Evolutionary conservation across 2,113 vertebrate genomes (phyloP).

Genomic region (Spea multiplicata): DNA sequence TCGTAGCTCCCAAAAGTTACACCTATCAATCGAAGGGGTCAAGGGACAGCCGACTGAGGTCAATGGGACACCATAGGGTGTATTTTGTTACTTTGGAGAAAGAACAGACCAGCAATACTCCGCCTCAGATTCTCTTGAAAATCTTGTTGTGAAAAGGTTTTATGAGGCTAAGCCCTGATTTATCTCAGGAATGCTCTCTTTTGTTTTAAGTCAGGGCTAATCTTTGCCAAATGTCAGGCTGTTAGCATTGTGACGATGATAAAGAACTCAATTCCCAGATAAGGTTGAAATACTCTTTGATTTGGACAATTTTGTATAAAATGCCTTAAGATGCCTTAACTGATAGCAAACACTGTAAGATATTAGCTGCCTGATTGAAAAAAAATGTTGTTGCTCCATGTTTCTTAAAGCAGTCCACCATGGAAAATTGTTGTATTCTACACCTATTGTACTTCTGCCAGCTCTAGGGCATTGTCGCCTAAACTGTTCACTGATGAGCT

Average conservation of each 20-base stretch:
- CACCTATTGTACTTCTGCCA: too few species aligned
- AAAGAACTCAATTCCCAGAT: constrained; percentile 56
- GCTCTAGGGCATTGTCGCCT: too few species aligned
- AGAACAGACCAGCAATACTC: constrained; percentile 73
- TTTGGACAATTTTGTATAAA: constrained; percentile 51
- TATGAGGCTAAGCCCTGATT: constrained; percentile 75
- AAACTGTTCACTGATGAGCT: too few species aligned
- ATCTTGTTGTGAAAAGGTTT: constrained; percentile 78
- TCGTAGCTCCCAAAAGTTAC: constrained; percentile 67
- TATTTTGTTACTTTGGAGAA: constrained; percentile 80
- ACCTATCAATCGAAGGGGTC: constrained; percentile 74
- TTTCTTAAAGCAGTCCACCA: too few species aligned
- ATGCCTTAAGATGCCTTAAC: not conserved
- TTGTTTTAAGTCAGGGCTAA: constrained; percentile 71
- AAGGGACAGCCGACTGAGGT: constrained; percentile 72
- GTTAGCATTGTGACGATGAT: constrained; percentile 58
- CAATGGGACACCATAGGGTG: constrained; percentile 75
- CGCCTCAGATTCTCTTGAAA: constrained; percentile 71
- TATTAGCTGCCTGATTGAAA: not conserved
- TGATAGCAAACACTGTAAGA: not conserved
- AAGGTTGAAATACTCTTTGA: constrained; percentile 57
- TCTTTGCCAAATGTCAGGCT: constrained; percentile 71
- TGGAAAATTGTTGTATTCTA: too few species aligned
- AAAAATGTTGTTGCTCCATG: not conserved
- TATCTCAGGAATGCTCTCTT: constrained; percentile 71